Conservation (phyloP, 2,888 invertebrate species). For the Isoperla grammatica region DNA sequence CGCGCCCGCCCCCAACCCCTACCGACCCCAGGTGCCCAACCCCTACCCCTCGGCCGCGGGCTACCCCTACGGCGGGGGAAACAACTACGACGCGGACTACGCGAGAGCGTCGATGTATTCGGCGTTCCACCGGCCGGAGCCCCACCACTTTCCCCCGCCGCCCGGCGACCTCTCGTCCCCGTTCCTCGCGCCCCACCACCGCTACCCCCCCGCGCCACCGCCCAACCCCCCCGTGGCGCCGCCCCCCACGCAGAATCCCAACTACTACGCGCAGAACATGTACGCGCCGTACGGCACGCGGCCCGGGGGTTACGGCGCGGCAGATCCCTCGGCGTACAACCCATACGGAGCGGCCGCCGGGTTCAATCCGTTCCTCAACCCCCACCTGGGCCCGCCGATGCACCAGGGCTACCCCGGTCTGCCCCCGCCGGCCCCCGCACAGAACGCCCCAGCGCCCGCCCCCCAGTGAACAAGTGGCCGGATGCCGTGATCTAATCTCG, state of each 20-base stretch:
- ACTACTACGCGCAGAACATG: constrained; percentile 28
- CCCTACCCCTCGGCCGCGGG: constrained; percentile 17
- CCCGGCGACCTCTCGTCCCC: constrained; percentile 13
- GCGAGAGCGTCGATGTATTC: constrained; percentile 31
- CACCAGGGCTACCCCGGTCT: constrained; percentile 6
- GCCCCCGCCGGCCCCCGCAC: not conserved
- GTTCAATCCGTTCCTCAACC: constrained; percentile 25
- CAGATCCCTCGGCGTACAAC: constrained; percentile 21
- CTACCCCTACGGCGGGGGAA: constrained; percentile 13
- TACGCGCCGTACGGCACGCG: constrained; percentile 23
- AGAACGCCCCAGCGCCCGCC: no score
- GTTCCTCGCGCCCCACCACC: constrained; percentile 7
- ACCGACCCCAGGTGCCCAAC: constrained; percentile 2
- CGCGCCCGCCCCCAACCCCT: constrained; percentile 10
- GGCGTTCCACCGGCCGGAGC: constrained; percentile 33
- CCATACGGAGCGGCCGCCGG: constrained; percentile 10
- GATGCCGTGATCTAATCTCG: no score
- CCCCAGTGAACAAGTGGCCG: no score
- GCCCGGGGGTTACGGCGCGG: constrained; percentile 21
- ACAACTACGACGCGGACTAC: constrained; percentile 28
- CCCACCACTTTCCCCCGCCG: constrained; percentile 26
- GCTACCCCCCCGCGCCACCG: constrained; percentile 11
- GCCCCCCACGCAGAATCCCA: constrained; percentile 13
- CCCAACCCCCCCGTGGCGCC: constrained; percentile 9
- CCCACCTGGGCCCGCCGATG: constrained; percentile 14